Conservation (phyloP, 2,797 vertebrate species). For the Sphenodon punctatus region DNA sequence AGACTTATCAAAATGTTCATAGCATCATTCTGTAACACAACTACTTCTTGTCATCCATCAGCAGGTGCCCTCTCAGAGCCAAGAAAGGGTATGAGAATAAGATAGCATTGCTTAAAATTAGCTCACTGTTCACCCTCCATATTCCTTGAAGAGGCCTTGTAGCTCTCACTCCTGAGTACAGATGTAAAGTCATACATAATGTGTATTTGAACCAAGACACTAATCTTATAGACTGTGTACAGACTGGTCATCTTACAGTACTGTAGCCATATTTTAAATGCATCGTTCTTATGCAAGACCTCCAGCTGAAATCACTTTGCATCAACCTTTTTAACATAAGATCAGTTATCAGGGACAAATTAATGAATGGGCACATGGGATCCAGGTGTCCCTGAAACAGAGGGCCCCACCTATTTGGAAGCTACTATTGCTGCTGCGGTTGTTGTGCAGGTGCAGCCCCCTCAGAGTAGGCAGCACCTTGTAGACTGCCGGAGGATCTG, state of each 20-base stretch:
- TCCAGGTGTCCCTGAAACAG: too few species aligned
- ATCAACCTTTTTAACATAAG: rapidly evolving
- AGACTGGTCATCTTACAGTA: neutral
- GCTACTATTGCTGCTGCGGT: too few species aligned
- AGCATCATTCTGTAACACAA: neutral
- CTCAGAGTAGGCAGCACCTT: too few species aligned
- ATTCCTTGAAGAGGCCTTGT: rapidly evolving
- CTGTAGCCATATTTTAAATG: neutral
- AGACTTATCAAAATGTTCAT: neutral
- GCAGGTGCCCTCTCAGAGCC: neutral
- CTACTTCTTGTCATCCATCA: neutral
- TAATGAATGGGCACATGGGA: too few species aligned
- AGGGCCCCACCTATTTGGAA: too few species aligned
- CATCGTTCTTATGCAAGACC: neutral
- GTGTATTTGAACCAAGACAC: rapidly evolving
- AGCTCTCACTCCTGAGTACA: rapidly evolving
- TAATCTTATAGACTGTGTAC: too few species aligned
- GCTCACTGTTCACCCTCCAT: rapidly evolving
- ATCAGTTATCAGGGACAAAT: too few species aligned
- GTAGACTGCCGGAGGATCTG: too few species aligned
- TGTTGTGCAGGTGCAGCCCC: too few species aligned
- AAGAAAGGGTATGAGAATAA: neutral
- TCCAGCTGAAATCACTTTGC: rapidly evolving
- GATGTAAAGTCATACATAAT: neutral
- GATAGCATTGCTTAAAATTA: neutral